phyloP scores from a whole-genome alignment of 2,797 vertebrate species.

The Buceros bicornis region DNA sequence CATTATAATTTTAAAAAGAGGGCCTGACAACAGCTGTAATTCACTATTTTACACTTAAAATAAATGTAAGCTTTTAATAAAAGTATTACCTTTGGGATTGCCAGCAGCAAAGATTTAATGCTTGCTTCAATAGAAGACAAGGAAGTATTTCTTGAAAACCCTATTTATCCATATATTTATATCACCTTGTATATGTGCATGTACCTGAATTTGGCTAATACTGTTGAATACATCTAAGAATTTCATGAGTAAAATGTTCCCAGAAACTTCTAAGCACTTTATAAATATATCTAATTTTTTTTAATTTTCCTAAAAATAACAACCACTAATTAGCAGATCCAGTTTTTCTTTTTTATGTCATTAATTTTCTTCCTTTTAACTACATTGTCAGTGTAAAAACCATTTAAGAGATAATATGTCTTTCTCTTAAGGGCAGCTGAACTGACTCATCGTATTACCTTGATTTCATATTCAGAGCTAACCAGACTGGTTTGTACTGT shows the following conservation, averaged over 20 bases:
- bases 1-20: background rate
- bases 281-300: background rate
- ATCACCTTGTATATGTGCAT: background rate
- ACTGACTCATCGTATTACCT: background rate
- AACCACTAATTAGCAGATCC: background rate
- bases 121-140: background rate
- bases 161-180: background rate
- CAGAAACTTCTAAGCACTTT: background rate
- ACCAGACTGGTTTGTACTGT: background rate
- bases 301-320: background rate
- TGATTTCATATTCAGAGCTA: background rate
- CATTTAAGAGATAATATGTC: background rate
- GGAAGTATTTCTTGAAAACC: background rate
- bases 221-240: background rate
- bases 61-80: background rate
- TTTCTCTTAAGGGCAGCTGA: background rate
- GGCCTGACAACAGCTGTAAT: background rate
- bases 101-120: background rate
- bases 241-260: background rate
- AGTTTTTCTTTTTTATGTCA: background rate
- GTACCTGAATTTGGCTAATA: background rate
- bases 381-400: background rate
- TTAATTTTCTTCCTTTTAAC: background rate
- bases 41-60: constrained; percentile 1
- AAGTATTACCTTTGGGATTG: background rate